phyloP scores from a whole-genome alignment of 2,113 vertebrate species.

The Aspidoscelis tigris region DNA sequence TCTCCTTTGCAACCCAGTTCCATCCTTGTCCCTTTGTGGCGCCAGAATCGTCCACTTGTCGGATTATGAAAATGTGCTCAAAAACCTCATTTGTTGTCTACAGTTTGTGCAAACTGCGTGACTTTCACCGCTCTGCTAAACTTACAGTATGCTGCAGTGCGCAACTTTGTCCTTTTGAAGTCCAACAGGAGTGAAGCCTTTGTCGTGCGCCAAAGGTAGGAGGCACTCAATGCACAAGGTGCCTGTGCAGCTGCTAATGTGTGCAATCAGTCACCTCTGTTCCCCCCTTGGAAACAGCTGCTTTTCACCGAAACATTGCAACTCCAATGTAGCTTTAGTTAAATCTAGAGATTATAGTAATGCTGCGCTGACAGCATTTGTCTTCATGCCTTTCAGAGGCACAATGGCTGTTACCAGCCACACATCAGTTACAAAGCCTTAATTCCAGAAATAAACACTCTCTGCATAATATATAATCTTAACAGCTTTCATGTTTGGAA shows the following conservation, averaged over 20 bases:
- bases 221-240: not conserved
- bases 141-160: no score
- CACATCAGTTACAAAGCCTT: conserved; percentile 42
- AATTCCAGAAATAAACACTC: conserved; percentile 23
- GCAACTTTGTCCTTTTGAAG: no score
- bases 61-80: no score
- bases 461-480: conserved; percentile 38
- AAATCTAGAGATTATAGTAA: conserved; percentile 57
- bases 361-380: conserved; percentile 23
- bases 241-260: not conserved
- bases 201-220: not conserved
- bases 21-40: no score
- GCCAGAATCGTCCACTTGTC: no score
- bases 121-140: no score
- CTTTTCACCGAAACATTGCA: not conserved
- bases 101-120: no score
- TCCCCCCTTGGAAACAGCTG: not conserved
- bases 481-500: conserved; percentile 39
- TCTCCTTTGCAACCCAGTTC: no score
- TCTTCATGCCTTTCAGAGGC: not conserved
- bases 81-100: no score
- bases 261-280: not conserved
- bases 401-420: conserved; percentile 10
- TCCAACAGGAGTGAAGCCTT: not conserved
- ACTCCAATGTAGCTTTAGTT: conserved; percentile 24